These are phyloP conservation scores for Gallinago nigripennis DNA, from an alignment of 2,797 vertebrate genomes.

Conservation along the genomic window DNA sequence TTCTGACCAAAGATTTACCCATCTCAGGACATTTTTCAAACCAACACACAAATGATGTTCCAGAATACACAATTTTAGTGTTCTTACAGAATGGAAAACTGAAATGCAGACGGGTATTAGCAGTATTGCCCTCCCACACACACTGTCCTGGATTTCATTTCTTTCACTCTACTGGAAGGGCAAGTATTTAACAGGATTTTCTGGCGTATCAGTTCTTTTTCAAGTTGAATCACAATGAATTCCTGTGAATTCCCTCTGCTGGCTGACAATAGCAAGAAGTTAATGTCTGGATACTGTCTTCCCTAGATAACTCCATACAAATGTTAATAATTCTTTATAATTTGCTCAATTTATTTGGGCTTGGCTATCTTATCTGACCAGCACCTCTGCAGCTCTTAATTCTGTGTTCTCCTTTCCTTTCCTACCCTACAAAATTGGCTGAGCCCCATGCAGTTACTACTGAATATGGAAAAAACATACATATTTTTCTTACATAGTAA, in stretches of 20 bases:
- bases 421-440: not conserved
- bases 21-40: not conserved
- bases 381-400: not conserved
- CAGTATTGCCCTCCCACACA: not conserved
- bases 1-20: not conserved
- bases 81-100: not conserved
- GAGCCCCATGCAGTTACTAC: not conserved
- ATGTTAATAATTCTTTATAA: not conserved
- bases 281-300: not conserved
- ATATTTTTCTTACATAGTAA: not conserved
- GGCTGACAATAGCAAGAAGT: not conserved
- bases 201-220: not conserved
- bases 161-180: not conserved
- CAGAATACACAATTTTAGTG: not conserved
- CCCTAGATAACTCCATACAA: not conserved
- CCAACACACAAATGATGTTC: not conserved
- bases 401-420: not conserved
- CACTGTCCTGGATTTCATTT: not conserved
- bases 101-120: accelerated
- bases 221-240: not conserved
- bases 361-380: not conserved
- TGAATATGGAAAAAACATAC: not conserved
- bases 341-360: not conserved
- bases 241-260: not conserved
- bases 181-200: not conserved